Conservation (phyloP, 2,797 vertebrate species). For the Pseudochaenichthys georgianus region DNA sequence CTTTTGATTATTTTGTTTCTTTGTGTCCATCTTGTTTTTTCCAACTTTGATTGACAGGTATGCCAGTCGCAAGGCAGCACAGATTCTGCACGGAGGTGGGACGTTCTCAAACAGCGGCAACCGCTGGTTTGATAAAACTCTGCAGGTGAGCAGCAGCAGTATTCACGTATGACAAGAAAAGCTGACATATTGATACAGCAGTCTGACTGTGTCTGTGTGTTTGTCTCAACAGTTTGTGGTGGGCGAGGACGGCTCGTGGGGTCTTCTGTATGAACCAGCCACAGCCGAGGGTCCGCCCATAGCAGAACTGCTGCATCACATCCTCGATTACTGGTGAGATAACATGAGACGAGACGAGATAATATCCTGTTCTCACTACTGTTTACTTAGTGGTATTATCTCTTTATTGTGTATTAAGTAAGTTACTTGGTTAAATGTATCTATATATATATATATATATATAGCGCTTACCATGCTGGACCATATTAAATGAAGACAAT, state of each 20-base stretch:
- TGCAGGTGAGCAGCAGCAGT: slow-evolving; percentile 81
- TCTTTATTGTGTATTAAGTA: too few species aligned
- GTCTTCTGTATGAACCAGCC: slow-evolving; percentile 88
- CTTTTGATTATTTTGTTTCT: not conserved
- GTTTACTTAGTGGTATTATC: too few species aligned
- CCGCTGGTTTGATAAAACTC: slow-evolving; percentile 91
- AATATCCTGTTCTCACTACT: not conserved
- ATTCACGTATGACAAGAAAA: fast-evolving
- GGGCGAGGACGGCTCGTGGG: slow-evolving; percentile 88
- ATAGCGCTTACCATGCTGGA: not conserved
- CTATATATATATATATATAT: too few species aligned
- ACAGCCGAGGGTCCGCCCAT: slow-evolving; percentile 88
- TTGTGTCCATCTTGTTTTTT: not conserved
- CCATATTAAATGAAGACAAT: not conserved
- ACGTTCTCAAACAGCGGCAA: slow-evolving; percentile 91
- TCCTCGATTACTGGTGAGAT: slow-evolving; percentile 87
- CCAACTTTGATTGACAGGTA: slow-evolving; percentile 78
- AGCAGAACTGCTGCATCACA: slow-evolving; percentile 83
- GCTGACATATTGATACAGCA: fast-evolving
- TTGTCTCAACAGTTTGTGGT: slow-evolving; percentile 81
- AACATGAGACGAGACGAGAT: not conserved
- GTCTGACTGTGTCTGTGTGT: slow-evolving; percentile 3
- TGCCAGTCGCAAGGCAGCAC: slow-evolving; percentile 89
- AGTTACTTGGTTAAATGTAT: too few species aligned
- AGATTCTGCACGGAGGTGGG: slow-evolving; percentile 89